A percentile compares a stretch with the other conserved stretches of the same genome.
Evolutionary conservation across 2,888 invertebrate species (phyloP).

Genomic region (Oscheius myriophilus): DNA sequence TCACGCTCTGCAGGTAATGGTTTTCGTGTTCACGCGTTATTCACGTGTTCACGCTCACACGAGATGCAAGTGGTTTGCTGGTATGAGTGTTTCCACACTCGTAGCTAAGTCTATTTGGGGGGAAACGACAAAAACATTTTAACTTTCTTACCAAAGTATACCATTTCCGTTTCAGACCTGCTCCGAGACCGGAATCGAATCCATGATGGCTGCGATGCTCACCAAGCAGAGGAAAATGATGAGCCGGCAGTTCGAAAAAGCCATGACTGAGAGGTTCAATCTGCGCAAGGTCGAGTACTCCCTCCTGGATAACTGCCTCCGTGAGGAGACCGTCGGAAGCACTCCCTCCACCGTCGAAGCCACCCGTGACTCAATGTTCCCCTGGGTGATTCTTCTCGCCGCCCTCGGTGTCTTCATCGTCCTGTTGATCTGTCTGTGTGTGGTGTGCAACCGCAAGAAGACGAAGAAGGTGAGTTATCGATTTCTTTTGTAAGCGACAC

Average conservation of each 20-base stretch:
- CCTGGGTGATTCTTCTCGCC: conserved; percentile 82
- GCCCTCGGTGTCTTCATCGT: conserved; percentile 86
- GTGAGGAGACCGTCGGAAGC: conserved; percentile 33
- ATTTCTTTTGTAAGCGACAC: conserved; percentile 25
- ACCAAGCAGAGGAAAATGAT: conserved; percentile 49
- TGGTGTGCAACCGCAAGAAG: conserved; percentile 41
- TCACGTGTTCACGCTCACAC: no score
- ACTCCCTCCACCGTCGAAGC: conserved; percentile 45
- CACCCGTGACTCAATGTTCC: conserved; percentile 73
- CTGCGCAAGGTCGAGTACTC: conserved; percentile 46
- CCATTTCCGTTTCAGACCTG: conserved; percentile 38
- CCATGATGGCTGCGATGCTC: conserved; percentile 49
- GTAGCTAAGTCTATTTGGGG: no score
- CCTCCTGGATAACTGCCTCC: conserved; percentile 42
- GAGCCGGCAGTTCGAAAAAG: conserved; percentile 52
- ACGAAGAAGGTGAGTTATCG: conserved; percentile 69
- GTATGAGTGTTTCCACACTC: no score
- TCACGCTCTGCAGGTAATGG: no score
- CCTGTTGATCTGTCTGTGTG: conserved; percentile 79
- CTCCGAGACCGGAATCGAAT: conserved; percentile 48
- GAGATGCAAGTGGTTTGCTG: no score
- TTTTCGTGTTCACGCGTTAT: no score
- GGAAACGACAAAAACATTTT: no score
- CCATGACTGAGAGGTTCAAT: conserved; percentile 61
- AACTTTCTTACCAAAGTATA: no score